These are phyloP conservation scores for Drosophila teissieri DNA, from an alignment of 1,140 invertebrate species.

Conservation along the genomic window DNA sequence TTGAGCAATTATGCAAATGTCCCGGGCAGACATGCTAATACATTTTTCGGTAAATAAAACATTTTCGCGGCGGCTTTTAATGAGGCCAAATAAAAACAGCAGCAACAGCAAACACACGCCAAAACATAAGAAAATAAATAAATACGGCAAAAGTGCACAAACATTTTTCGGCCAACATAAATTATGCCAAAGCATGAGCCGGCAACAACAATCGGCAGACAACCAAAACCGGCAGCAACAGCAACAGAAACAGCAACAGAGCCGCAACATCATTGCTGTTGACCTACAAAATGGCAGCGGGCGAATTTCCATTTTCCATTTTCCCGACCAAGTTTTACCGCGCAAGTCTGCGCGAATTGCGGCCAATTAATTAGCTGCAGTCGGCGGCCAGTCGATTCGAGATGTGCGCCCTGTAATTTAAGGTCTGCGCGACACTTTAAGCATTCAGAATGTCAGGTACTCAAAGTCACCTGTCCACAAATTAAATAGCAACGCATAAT, in stretches of 20 bases:
- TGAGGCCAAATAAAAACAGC: constrained; percentile 35
- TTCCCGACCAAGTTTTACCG: constrained; percentile 64
- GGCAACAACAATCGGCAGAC: constrained; percentile 38
- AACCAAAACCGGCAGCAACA: constrained; percentile 1
- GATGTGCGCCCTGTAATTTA: constrained; percentile 47
- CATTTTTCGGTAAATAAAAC: constrained; percentile 57
- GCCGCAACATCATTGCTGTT: constrained; percentile 46
- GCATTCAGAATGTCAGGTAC: constrained; percentile 40
- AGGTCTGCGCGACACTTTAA: constrained; percentile 52
- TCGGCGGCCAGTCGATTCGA: constrained; percentile 24
- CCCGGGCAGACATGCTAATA: constrained; percentile 60
- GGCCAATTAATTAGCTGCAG: constrained; percentile 74
- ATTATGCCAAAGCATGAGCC: constrained; percentile 73
- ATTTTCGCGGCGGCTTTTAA: constrained; percentile 48
- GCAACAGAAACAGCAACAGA: background rate
- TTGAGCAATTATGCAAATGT: constrained; percentile 69
- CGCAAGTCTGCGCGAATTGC: constrained; percentile 63
- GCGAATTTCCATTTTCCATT: constrained; percentile 46
- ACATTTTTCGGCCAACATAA: constrained; percentile 60
- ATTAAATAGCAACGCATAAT: background rate
- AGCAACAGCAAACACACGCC: constrained; percentile 32
- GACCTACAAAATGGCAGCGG: constrained; percentile 62
- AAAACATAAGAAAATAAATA: constrained; percentile 46
- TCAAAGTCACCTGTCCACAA: background rate
- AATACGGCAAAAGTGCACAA: constrained; percentile 39